Base-by-base conservation (phyloP, 2,797 vertebrate species). In the Margarornis squamiger region DNA sequence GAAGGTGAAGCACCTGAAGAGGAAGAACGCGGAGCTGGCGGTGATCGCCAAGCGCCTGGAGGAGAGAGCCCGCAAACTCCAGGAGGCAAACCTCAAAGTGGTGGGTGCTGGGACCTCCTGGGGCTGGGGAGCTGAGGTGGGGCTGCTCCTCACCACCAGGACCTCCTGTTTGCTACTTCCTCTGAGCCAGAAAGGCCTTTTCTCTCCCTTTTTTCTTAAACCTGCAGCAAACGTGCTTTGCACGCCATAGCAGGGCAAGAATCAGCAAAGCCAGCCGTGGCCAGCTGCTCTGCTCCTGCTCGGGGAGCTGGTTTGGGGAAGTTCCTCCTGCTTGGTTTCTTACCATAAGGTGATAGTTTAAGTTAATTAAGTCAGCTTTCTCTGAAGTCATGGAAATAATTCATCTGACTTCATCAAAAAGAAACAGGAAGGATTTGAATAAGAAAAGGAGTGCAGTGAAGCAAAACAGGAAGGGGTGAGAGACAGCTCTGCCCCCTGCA, bases 21-120 rank as follows among this genome's bases (percentile, higher is more conserved):
- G 98, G 94, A 99, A 99, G 97, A 99, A 99, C 4, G 99, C 99
- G 0, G 99, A 99, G 97, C 98, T 99, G 97, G 98, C 99, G 0
- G 98, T 99, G 97, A 99, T 99, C 1, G 99, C 99, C 81, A 99
- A 99, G 96, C 98, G 99, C 65, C 98, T 99, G 96, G 99, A 99
- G 94, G 99, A 99, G 85, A 98, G 99, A 96, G 99, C 99, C 5
- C 97, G 97, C 41, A 99, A 99, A 88, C 98, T 99, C 65, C 99
- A 99, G 97, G 99, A 99, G 93, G 99, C 99, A 68, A 99, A 99
- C 97, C 98, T 99, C 91, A 99, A 97, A 98, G 99, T 99, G 96
- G 99, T 99, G 98, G 76, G 97, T 95, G 68, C 4, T 1, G 3
- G 46, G 43, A n/a, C 65, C 61, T 34, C 48, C 22, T 0, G 0